Evolutionary conservation across 2,797 vertebrate genomes (phyloP).

Genomic region (Pteropus rufus): DNA sequence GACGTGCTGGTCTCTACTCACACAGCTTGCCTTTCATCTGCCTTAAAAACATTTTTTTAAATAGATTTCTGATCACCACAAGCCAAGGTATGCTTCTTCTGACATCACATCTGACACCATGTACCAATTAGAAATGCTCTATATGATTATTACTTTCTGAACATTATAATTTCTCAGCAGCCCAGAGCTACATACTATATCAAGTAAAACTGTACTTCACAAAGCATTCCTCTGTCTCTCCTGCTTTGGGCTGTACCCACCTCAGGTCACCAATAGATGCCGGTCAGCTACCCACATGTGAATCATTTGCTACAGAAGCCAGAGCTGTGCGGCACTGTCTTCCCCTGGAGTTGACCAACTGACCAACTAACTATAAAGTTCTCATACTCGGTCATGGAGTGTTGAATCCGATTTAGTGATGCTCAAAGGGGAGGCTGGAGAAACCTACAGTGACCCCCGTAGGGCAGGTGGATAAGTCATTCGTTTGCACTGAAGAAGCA

Average conservation of each 20-base stretch:
- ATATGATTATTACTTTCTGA: not conserved
- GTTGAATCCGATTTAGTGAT: not conserved
- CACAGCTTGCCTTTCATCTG: not conserved
- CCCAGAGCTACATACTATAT: not conserved
- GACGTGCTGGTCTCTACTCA: not conserved
- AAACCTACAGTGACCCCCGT: not conserved
- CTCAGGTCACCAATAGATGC: not conserved
- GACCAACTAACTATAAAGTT: not conserved
- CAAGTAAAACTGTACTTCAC: not conserved
- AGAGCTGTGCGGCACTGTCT: not conserved
- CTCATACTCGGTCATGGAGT: not conserved
- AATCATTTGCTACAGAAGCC: not conserved
- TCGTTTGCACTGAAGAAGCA: not conserved
- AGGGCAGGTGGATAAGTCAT: not conserved
- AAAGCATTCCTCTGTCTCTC: not conserved
- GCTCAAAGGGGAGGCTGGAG: not conserved
- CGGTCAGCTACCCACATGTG: not conserved
- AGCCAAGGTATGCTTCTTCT: not conserved
- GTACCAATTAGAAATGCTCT: not conserved
- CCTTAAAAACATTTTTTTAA: not conserved
- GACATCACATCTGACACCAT: not conserved
- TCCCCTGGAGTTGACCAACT: not conserved
- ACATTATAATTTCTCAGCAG: not conserved
- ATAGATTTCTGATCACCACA: not conserved
- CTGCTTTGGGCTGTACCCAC: not conserved